These are phyloP conservation scores for Polietes domitor DNA, from an alignment of 2,888 invertebrate genomes.

Conservation along the genomic window DNA sequence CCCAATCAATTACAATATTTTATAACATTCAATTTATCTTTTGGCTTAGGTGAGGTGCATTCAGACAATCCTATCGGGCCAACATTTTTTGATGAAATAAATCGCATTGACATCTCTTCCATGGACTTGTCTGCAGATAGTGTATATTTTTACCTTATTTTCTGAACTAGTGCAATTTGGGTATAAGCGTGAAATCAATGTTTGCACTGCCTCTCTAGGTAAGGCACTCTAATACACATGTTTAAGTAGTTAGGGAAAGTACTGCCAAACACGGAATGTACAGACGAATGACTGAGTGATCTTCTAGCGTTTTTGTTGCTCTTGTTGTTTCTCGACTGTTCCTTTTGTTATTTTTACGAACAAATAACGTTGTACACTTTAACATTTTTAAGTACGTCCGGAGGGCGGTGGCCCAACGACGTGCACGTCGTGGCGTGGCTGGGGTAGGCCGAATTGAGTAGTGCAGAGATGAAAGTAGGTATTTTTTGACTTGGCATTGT, in stretches of 20 bases:
- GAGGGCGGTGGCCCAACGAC: neutral
- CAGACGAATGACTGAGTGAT: neutral
- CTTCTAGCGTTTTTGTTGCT: neutral
- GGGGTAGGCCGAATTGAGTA: neutral
- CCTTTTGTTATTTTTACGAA: slow-evolving; percentile 16
- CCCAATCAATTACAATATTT: no score
- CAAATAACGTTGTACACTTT: slow-evolving; percentile 28
- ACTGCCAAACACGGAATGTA: neutral
- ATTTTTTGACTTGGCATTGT: slow-evolving; percentile 63
- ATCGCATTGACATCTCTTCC: no score
- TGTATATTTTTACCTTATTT: no score
- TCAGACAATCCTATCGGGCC: no score
- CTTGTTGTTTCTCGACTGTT: neutral
- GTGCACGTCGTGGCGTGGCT: neutral
- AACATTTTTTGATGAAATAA: no score
- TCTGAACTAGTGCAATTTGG: no score
- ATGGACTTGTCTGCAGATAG: no score
- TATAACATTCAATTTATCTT: no score
- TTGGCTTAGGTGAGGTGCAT: no score
- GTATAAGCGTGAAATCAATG: no score
- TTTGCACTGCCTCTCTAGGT: no score
- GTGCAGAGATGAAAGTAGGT: slow-evolving; percentile 51
- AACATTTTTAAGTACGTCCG: slow-evolving; percentile 19
- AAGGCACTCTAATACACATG: neutral
- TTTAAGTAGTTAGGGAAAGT: neutral